Evolutionary conservation across 2,113 vertebrate genomes (phyloP), one percentile per base, ranked within the genome.

Genomic region (Rhinolophus ferrumequinum): DNA sequence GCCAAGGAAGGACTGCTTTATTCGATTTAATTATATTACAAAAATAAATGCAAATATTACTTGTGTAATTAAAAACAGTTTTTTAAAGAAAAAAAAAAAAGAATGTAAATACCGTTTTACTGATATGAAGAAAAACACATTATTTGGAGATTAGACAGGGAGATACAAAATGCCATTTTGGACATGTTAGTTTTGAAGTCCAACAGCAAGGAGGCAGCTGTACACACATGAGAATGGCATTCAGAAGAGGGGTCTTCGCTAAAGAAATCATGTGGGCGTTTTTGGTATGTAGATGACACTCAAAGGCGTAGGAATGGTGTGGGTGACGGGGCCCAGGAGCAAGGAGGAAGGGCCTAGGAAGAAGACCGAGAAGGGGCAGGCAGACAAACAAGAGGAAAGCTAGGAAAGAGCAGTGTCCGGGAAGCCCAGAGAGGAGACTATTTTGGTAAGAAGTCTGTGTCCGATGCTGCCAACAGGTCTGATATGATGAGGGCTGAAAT

Each of bases 321-420:
- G 41, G 38, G 58, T 54, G 38, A 70, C 6, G 38, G 2, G 67
- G 4, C 41, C 86, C 82, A 12, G 67, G 41, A 79, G 38, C 44
- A 82, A 84, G 22, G 15, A 90, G 5, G 64, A 93, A 70, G n/a
- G 15, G 14, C 41, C 67, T 84, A 84, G 6, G 66, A 66, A 89
- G 41, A 72, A 67, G 28, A 95, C 26, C 62, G 58, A 93, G 58
- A 85, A 72, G 44, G 6, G 56, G 35, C 18, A 47, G 58, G n/a
- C 47, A 75, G 44, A 93, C 33, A 86, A 89, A 76, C 66, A 56
- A 83, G 30, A 81, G 26, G 18, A 60, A 97, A 96, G 56, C 41
- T 38, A 80, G 62, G 60, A 16, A 91, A 88, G 41, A 67, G 11
- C 22, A 35, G 35, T 62, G 30, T 92, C 60, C 35, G 5, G 30